Percentiles rank a stretch among this genome's conserved stretches.
phyloP scores from a whole-genome alignment of 2,113 vertebrate genomes.

The Phylloscopus whistleri region DNA sequence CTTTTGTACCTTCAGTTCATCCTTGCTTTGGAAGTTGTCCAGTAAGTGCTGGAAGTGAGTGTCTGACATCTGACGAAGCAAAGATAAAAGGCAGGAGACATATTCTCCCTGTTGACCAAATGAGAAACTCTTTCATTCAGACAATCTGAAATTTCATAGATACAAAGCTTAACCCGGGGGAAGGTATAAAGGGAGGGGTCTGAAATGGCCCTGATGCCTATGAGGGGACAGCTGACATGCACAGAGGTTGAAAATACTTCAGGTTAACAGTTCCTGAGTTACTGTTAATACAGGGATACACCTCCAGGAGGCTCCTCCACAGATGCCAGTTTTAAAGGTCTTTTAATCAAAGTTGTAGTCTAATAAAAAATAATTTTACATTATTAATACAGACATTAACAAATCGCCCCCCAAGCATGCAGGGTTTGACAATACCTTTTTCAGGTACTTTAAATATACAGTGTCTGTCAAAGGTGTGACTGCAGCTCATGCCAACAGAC shows the following conservation, averaged over 20 bases:
- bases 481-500: background rate
- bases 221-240: constrained; percentile 60
- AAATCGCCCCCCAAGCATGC: background rate
- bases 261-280: background rate
- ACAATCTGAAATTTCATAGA: background rate
- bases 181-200: constrained; percentile 68
- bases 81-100: constrained; percentile 94
- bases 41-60: constrained; percentile 94
- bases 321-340: background rate
- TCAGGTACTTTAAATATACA: background rate
- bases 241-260: constrained; percentile 26
- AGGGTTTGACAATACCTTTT: background rate
- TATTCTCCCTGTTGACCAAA: constrained; percentile 89
- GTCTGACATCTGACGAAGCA: constrained; percentile 97
- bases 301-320: background rate
- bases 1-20: constrained; percentile 90
- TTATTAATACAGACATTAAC: background rate
- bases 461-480: background rate
- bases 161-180: constrained; percentile 32
- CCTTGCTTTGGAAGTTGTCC: constrained; percentile 98
- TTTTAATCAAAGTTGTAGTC: background rate
- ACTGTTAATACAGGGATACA: background rate
- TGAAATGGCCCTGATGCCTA: constrained; percentile 75
- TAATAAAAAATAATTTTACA: background rate
- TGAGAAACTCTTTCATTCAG: constrained; percentile 45